Base-by-base conservation (phyloP, 2,888 invertebrate genomes). In the Dryobotodes eremita region DNA sequence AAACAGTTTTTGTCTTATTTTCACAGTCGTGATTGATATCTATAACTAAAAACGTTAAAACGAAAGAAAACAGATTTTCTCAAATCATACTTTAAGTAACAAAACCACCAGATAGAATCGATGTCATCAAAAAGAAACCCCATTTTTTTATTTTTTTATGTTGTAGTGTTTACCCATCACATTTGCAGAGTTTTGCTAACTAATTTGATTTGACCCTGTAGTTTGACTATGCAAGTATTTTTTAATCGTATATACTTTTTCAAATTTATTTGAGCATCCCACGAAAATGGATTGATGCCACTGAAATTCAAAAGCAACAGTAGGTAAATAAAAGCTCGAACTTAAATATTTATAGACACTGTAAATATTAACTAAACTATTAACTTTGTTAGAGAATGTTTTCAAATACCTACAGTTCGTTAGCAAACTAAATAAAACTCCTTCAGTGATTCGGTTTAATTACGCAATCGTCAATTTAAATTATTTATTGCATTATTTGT, bases 381-480 rank as follows among this genome's bases (percentile, higher is more conserved):
- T 31, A 53, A 42, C 5, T 48, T 8, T n/a, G 23, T 53, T 59
- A 36, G 17, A 46, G 10, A 72, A 59, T 26, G 10, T 66, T 82
- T 36, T 26, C 0, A 42, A 64, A 50, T 61, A 68, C 2, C 5
- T 23, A 69, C 8, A 42, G 48, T 55, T 75, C 7, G 46, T 70
- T 75, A 66, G 8, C 46, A 71, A 71, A 59, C 26, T 72, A 31
- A 55, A 65, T 69, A n/a, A 55, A 73, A 57, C 20, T 23, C 3
- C 59, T 57, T 70, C 23, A 20, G 11, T 7, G 5, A 36, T 64
- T 57, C 36, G 0, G 8, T 71, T 46, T 55, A 61, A 20, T 48
- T 20, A 61, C 15, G 31, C 64, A 48, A 71, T 69, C 23, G 4
- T 59, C 57, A 66, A 68, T 59, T 13, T 42, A 20, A 65, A 61